Evolutionary conservation across 1,140 invertebrate species (phyloP).

Genomic region (Drusus annulatus): DNA sequence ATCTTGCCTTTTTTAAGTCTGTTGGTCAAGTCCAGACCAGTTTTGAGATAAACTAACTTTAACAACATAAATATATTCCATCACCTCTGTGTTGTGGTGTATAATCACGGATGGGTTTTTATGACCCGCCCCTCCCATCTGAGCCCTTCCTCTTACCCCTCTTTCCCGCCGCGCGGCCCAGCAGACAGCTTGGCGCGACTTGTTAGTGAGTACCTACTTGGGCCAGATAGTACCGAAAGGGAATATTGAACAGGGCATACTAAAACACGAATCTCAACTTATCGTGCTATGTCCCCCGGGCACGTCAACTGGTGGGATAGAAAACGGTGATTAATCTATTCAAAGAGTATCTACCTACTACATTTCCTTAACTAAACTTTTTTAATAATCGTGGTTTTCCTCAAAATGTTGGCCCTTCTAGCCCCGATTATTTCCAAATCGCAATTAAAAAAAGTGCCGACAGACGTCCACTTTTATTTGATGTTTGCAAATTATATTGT

Average conservation of each 20-base stretch:
- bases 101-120: constrained; percentile 38
- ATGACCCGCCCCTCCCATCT: not conserved
- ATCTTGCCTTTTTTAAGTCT: not conserved
- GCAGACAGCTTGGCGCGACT: constrained; percentile 37
- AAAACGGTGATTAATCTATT: constrained; percentile 19
- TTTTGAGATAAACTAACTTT: constrained; percentile 28
- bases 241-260: not conserved
- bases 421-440: no score
- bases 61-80: constrained; percentile 40
- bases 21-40: not conserved
- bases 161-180: not conserved
- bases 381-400: no score
- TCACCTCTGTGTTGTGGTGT: constrained; percentile 31
- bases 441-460: no score
- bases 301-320: constrained; percentile 13
- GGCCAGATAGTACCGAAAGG: not conserved
- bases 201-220: not conserved
- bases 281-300: not conserved
- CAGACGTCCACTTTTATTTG: no score
- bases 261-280: constrained; percentile 2
- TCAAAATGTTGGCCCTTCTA: no score
- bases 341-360: not conserved
- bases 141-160: not conserved
- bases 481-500: no score
- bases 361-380: no score